Conservation (phyloP, 2,113 vertebrate genomes). For the Forbesichthys agassizii region DNA sequence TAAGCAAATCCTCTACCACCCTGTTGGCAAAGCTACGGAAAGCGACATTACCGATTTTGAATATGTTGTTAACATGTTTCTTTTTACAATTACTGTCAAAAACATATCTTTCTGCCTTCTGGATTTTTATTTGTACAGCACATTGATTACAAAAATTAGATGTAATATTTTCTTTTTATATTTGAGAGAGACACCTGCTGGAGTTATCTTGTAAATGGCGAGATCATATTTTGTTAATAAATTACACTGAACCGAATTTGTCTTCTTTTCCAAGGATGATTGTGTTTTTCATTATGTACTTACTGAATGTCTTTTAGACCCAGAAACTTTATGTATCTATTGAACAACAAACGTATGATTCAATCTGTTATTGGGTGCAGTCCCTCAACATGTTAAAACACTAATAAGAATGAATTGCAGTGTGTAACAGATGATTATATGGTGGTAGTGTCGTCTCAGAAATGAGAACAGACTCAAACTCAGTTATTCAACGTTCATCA, state of each 20-base stretch:
- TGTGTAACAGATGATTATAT: conserved; percentile 30
- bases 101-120: conserved; percentile 58
- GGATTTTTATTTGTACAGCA: conserved; percentile 78
- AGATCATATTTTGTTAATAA: conserved; percentile 97
- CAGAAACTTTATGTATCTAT: not conserved
- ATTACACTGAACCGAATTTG: conserved; percentile 86
- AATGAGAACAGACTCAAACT: no score
- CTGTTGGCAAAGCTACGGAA: conserved; percentile 26
- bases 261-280: conserved; percentile 45
- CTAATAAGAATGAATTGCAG: conserved; percentile 23
- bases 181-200: conserved; percentile 56
- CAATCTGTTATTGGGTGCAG: no score
- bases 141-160: conserved; percentile 72
- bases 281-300: not conserved
- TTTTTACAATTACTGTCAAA: conserved; percentile 72
- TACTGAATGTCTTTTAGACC: not conserved
- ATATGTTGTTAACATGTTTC: conserved; percentile 41
- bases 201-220: conserved; percentile 57
- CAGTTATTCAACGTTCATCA: no score
- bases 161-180: conserved; percentile 77
- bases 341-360: no score
- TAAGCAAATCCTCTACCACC: conserved; percentile 43
- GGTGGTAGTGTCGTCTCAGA: no score
- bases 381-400: not conserved
- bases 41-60: conserved; percentile 34